Conservation (phyloP, 2,797 vertebrate species). For the Danio jaintianensis region DNA sequence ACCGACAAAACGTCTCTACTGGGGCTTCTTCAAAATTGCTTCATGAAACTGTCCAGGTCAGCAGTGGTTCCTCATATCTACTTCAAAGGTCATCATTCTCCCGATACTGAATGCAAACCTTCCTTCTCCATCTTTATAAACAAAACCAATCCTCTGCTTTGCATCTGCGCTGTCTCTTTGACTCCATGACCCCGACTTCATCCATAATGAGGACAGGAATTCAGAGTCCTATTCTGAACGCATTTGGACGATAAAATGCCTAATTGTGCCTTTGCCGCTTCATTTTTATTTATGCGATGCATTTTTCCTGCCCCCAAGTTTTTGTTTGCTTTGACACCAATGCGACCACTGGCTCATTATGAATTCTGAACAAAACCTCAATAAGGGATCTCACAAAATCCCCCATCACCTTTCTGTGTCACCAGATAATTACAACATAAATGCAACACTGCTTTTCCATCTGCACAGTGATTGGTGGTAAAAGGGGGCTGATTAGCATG, state of each 20-base stretch:
- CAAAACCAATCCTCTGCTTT: conserved; percentile 41
- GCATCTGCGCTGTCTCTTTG: conserved; percentile 54
- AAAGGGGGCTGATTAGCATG: conserved; percentile 72
- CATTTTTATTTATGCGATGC: not conserved
- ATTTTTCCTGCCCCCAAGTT: conserved; percentile 10
- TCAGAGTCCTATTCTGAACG: conserved; percentile 53
- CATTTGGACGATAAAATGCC: conserved; percentile 50
- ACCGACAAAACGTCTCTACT: conserved; percentile 39
- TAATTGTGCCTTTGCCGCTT: conserved; percentile 30
- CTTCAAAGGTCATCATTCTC: conserved; percentile 44
- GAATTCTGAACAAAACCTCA: conserved; percentile 67
- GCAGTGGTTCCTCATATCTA: conserved; percentile 49
- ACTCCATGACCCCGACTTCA: conserved; percentile 41
- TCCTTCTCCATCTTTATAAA: conserved; percentile 49
- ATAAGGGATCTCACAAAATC: conserved; percentile 57
- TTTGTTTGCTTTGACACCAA: conserved; percentile 47
- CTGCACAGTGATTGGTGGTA: conserved; percentile 67
- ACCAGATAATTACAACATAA: conserved; percentile 75
- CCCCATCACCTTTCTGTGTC: conserved; percentile 67
- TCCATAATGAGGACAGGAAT: conserved; percentile 49
- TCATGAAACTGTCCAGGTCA: conserved; percentile 54
- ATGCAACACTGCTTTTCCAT: conserved; percentile 69
- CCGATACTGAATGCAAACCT: conserved; percentile 16
- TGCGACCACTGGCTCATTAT: conserved; percentile 66
- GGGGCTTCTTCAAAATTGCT: conserved; percentile 50